Conservation (phyloP, 64 coral and sea anemone species). For the Astreopora myriophthalma region DNA sequence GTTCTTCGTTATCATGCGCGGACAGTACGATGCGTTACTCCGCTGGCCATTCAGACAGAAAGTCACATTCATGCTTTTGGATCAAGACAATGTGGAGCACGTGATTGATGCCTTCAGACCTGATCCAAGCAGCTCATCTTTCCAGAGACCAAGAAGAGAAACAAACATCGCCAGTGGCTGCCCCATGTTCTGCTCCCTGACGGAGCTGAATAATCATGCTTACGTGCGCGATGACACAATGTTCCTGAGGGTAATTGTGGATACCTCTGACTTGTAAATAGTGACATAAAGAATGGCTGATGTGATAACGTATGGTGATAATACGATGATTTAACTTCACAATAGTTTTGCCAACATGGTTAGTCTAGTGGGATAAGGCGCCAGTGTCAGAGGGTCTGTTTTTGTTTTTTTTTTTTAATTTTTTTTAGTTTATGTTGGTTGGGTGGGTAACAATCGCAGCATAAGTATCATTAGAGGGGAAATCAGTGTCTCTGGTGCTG, state of each 20-base stretch:
- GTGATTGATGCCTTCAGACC: constrained; percentile 37
- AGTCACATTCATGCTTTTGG: constrained; percentile 21
- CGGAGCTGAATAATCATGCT: constrained; percentile 1
- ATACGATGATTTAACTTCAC: too few relatives aligned
- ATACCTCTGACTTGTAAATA: not conserved
- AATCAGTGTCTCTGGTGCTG: too few relatives aligned
- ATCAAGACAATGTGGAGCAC: constrained; percentile 21
- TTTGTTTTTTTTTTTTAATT: too few relatives aligned
- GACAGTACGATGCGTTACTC: not conserved
- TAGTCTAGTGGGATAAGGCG: too few relatives aligned
- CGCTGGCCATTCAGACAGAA: constrained; percentile 47
- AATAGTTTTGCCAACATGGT: too few relatives aligned
- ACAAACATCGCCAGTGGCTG: constrained; percentile 21
- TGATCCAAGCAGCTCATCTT: constrained; percentile 31
- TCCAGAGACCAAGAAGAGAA: constrained; percentile 17
- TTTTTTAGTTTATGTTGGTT: too few relatives aligned
- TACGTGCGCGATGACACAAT: constrained; percentile 24
- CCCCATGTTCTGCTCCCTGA: constrained; percentile 16
- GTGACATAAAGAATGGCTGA: too few relatives aligned
- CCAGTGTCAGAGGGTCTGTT: too few relatives aligned
- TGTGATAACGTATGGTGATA: too few relatives aligned
- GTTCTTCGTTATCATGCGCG: constrained; percentile 17
- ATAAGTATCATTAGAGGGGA: too few relatives aligned
- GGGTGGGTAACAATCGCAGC: too few relatives aligned
- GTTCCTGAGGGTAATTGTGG: constrained; percentile 11